Percentiles rank a stretch among this genome's conserved stretches.
Conservation (phyloP, 2,888 invertebrate species). For the Napeogenes sylphis region DNA sequence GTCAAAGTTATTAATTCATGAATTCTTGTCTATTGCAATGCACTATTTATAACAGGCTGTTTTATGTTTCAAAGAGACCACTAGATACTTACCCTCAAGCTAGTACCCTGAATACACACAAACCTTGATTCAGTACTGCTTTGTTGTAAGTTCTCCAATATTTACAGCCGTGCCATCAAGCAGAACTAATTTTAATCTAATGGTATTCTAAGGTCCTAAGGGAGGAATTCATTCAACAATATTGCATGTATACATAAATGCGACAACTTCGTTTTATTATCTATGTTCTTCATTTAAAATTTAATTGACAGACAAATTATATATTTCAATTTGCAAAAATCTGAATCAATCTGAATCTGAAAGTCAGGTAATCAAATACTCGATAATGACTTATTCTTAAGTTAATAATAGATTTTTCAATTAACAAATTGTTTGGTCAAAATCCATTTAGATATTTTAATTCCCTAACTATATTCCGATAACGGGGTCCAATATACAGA, state of each 20-base stretch:
- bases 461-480: constrained; percentile 10
- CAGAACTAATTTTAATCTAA: constrained; percentile 32
- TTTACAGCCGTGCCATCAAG: constrained; percentile 37
- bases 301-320: too few relatives aligned
- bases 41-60: background rate
- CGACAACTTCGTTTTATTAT: too few relatives aligned
- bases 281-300: too few relatives aligned
- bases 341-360: too few relatives aligned
- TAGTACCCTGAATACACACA: background rate
- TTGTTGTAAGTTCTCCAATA: constrained; percentile 17
- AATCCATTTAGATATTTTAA: constrained; percentile 5
- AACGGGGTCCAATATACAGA: constrained; percentile 32
- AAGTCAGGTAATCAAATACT: background rate
- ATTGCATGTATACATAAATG: too few relatives aligned
- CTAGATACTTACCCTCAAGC: background rate
- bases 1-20: background rate
- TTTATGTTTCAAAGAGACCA: constrained; percentile 2
- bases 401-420: background rate
- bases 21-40: background rate
- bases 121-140: background rate
- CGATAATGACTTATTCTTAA: background rate
- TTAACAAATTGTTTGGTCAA: constrained; percentile 1
- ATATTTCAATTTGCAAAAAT: too few relatives aligned
- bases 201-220: background rate
- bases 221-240: too few relatives aligned